These are phyloP conservation scores for Conus betulinus DNA, from an alignment of 1,140 invertebrate species.

Conservation along the genomic window DNA sequence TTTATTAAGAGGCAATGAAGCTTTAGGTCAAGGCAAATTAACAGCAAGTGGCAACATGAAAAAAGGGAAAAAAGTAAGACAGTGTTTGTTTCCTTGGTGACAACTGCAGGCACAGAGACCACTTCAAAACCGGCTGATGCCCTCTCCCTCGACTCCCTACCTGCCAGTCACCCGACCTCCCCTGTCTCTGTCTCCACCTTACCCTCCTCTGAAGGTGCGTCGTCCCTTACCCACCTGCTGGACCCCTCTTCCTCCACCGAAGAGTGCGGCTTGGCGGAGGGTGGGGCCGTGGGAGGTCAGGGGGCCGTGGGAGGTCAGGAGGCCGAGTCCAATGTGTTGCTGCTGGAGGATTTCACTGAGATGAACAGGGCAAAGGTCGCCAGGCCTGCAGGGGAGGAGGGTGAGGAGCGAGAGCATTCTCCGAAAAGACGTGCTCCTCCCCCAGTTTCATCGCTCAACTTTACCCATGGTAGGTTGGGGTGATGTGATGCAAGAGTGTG, in stretches of 20 bases:
- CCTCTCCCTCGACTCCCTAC: constrained; percentile 13
- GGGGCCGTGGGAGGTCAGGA: neutral
- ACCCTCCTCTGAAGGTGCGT: neutral
- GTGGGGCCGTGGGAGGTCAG: neutral
- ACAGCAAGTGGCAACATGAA: too few species aligned
- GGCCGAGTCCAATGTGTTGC: neutral
- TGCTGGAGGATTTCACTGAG: constrained; percentile 6
- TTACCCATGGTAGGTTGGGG: neutral
- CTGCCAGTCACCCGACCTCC: neutral
- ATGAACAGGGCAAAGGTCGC: neutral
- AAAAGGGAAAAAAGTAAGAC: too few species aligned
- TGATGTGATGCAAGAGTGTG: too few species aligned
- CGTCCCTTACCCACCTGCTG: constrained; percentile 24
- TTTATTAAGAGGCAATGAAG: too few species aligned
- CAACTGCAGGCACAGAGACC: neutral
- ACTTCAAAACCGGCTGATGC: constrained; percentile 1
- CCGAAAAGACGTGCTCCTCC: neutral
- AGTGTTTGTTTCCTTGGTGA: too few species aligned
- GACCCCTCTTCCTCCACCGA: neutral
- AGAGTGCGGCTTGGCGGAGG: neutral
- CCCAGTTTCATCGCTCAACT: neutral
- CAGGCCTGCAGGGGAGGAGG: neutral
- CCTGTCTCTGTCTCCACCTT: neutral
- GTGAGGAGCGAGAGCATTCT: neutral
- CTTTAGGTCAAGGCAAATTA: too few species aligned